phyloP scores from a whole-genome alignment of 2,113 vertebrate genomes.

The Alouatta palliata region DNA sequence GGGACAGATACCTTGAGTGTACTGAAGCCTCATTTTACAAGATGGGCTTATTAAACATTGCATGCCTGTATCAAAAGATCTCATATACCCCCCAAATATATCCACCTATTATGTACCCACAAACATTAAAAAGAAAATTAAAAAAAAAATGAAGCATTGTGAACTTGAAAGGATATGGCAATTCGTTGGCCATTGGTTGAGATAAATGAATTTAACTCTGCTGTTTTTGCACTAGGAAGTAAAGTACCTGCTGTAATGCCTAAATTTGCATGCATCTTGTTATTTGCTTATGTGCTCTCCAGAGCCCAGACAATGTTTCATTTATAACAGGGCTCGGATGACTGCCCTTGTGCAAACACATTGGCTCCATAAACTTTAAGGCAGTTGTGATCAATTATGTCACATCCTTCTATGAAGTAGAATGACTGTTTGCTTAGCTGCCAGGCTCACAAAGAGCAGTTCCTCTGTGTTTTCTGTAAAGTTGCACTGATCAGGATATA shows the following conservation, averaged over 20 bases:
- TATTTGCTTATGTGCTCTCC: not conserved
- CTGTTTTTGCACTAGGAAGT: not conserved
- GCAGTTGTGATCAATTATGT: conserved; percentile 18
- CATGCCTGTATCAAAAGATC: too few relatives aligned
- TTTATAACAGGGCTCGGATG: conserved; percentile 17
- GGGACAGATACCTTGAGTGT: too few relatives aligned
- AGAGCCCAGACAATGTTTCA: not conserved
- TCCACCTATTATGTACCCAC: too few relatives aligned
- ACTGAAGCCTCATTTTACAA: too few relatives aligned
- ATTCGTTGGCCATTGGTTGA: not conserved
- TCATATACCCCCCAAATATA: too few relatives aligned
- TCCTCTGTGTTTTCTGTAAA: conserved; percentile 35
- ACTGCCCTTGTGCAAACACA: not conserved
- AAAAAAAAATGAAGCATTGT: not conserved
- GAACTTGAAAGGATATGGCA: not conserved
- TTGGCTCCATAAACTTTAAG: not conserved
- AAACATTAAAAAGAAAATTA: too few relatives aligned
- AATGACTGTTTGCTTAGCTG: conserved; percentile 31
- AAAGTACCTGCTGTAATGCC: not conserved
- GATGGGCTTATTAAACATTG: too few relatives aligned
- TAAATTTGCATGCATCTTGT: not conserved
- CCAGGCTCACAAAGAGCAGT: not conserved
- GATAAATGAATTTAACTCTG: not conserved
- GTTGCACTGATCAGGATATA: not conserved
- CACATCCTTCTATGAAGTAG: conserved; percentile 42